A percentile compares a stretch with the other conserved stretches of the same genome.
phyloP scores from a whole-genome alignment of 2,888 invertebrate genomes.

The Melipona beecheii region DNA sequence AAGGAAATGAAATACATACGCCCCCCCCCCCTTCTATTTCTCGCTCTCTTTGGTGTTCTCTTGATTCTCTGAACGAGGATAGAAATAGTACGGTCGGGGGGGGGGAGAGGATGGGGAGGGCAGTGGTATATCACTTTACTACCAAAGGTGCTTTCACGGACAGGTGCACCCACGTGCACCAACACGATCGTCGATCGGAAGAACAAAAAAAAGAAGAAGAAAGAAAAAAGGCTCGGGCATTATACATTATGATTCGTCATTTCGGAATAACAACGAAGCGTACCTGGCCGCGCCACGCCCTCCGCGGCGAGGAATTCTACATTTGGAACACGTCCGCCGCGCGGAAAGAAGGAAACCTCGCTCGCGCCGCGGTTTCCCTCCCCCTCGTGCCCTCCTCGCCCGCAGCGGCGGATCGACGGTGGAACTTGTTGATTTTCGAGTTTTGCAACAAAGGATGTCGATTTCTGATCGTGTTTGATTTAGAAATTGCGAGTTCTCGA shows the following conservation, averaged over 20 bases:
- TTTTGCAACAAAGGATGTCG: too few species aligned
- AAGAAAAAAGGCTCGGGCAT: conserved; percentile 75
- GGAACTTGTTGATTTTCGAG: too few species aligned
- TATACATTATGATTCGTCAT: conserved; percentile 84
- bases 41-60: too few species aligned
- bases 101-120: neutral
- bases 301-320: conserved; percentile 78
- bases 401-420: neutral
- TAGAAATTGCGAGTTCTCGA: too few species aligned
- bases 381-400: too few species aligned
- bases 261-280: conserved; percentile 83
- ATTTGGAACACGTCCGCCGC: conserved; percentile 80
- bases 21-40: too few species aligned
- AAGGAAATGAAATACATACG: conserved; percentile 2
- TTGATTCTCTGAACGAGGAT: conserved; percentile 28
- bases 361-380: neutral
- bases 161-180: conserved; percentile 72
- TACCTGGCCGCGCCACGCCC: conserved; percentile 76
- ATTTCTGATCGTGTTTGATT: too few species aligned
- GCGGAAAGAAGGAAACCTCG: conserved; percentile 64
- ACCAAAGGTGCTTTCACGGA: conserved; percentile 69
- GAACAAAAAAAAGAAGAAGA: neutral
- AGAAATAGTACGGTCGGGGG: conserved; percentile 12
- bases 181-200: conserved; percentile 45
- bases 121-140: conserved; percentile 65